These are phyloP conservation scores for Diloba caeruleocephala DNA, from an alignment of 2,888 invertebrate species.

Conservation along the genomic window DNA sequence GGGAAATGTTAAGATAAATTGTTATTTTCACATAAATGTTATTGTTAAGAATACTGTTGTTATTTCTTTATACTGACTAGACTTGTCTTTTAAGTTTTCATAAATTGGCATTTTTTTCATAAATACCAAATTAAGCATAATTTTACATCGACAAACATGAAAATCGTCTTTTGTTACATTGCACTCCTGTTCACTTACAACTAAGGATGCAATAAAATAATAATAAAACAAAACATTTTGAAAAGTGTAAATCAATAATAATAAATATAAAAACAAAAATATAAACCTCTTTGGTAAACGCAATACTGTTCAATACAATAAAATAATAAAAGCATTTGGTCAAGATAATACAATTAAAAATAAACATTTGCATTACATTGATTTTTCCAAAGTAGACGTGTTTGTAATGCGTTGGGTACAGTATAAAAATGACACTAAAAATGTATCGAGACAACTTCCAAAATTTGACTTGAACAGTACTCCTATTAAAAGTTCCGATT, in stretches of 20 bases:
- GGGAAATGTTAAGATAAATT: constrained; percentile 22
- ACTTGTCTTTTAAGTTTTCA: constrained; percentile 64
- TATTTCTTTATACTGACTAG: constrained; percentile 68
- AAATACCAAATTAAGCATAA: constrained; percentile 45
- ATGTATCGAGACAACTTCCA: constrained; percentile 27
- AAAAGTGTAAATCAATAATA: constrained; percentile 51
- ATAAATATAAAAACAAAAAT: constrained; percentile 55
- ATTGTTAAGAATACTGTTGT: constrained; percentile 59
- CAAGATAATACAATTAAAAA: constrained; percentile 38
- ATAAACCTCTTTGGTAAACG: constrained; percentile 59
- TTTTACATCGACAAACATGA: constrained; percentile 41
- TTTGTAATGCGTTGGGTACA: constrained; percentile 19
- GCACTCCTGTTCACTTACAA: constrained; percentile 52
- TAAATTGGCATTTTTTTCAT: constrained; percentile 52
- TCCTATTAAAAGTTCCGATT: too few species aligned
- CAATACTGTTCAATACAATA: constrained; percentile 47
- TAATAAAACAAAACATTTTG: constrained; percentile 50
- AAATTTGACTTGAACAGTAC: too few species aligned
- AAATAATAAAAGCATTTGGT: constrained; percentile 37
- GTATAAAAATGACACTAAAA: constrained; percentile 5
- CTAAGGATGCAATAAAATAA: constrained; percentile 51
- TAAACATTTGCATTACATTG: constrained; percentile 15
- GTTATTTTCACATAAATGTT: constrained; percentile 35
- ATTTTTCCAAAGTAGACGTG: constrained; percentile 6
- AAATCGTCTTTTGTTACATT: constrained; percentile 46